phyloP scores from a whole-genome alignment of 2,888 invertebrate genomes.

The Lasiommata megera region DNA sequence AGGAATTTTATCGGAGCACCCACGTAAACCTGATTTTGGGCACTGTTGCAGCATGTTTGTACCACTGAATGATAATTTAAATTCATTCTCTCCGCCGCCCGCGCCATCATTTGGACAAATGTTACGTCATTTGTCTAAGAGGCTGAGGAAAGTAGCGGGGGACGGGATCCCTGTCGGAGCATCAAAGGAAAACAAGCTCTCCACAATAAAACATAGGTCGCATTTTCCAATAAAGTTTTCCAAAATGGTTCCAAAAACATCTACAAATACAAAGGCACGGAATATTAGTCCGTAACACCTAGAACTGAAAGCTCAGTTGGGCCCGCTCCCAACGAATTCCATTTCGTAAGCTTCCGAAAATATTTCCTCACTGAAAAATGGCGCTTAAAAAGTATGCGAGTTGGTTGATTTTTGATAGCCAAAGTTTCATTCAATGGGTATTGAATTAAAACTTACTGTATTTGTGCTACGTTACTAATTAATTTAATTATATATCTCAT shows the following conservation, averaged over 20 bases:
- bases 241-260: conserved; percentile 71
- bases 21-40: conserved; percentile 65
- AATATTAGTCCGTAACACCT: conserved; percentile 51
- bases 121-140: conserved; percentile 80
- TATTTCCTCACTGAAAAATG: conserved; percentile 65
- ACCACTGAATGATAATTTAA: conserved; percentile 83
- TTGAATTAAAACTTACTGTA: conserved; percentile 78
- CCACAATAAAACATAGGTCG: conserved; percentile 36
- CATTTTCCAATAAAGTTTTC: conserved; percentile 45
- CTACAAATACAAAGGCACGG: conserved; percentile 49
- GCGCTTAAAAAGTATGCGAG: conserved; percentile 55
- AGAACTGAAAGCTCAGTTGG: conserved; percentile 52
- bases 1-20: conserved; percentile 37
- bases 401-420: conserved; percentile 63
- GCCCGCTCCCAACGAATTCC: conserved; percentile 51
- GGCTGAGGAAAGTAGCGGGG: conserved; percentile 57
- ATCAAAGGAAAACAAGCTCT: conserved; percentile 48
- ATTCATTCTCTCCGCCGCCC: conserved; percentile 82
- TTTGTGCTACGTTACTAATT: conserved; percentile 74
- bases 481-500: conserved; percentile 75
- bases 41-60: conserved; percentile 71
- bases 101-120: conserved; percentile 83
- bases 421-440: conserved; percentile 61
- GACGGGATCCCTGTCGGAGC: conserved; percentile 40
- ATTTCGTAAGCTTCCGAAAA: conserved; percentile 73